A percentile compares a stretch with the other conserved stretches of the same genome.
Evolutionary conservation across 2,888 invertebrate genomes (phyloP).

Genomic region (Altica lythri): DNA sequence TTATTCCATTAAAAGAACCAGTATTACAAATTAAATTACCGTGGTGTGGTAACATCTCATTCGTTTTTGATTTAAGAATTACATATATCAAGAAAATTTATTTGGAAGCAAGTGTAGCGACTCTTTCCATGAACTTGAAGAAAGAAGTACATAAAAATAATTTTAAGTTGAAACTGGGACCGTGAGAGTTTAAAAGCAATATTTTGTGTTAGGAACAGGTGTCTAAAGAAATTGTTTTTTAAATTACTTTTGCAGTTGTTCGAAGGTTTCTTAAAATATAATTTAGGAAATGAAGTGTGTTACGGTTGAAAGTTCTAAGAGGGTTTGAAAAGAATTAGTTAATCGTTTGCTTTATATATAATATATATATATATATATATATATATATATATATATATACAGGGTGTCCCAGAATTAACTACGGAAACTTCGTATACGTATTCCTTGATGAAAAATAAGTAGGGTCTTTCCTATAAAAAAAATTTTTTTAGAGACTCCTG

Average conservation of each 20-base stretch:
- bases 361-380: too few species aligned
- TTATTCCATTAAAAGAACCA: too few species aligned
- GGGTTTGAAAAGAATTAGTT: conserved; percentile 4
- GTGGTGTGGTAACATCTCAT: too few species aligned
- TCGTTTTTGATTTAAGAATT: too few species aligned
- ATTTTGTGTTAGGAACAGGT: conserved; percentile 26
- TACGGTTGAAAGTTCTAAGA: not conserved
- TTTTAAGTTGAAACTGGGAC: conserved; percentile 26
- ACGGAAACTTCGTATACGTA: too few species aligned
- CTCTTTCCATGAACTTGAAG: conserved; percentile 10
- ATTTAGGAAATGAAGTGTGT: conserved; percentile 26
- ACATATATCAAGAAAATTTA: conserved; percentile 19
- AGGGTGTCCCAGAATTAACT: too few species aligned
- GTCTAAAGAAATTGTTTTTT: conserved; percentile 27
- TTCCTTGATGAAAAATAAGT: too few species aligned
- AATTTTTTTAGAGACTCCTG: too few species aligned
- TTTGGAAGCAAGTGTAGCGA: conserved; percentile 16
- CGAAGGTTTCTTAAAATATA: conserved; percentile 26
- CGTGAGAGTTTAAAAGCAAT: conserved; percentile 23
- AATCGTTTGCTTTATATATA: not conserved
- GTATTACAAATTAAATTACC: too few species aligned
- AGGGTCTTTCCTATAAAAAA: too few species aligned
- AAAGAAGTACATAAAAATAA: conserved; percentile 26
- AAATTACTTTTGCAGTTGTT: conserved; percentile 29
- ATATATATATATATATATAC: too few species aligned